Conservation (phyloP, 2,888 invertebrate species). For the Drosophila anomalata region DNA sequence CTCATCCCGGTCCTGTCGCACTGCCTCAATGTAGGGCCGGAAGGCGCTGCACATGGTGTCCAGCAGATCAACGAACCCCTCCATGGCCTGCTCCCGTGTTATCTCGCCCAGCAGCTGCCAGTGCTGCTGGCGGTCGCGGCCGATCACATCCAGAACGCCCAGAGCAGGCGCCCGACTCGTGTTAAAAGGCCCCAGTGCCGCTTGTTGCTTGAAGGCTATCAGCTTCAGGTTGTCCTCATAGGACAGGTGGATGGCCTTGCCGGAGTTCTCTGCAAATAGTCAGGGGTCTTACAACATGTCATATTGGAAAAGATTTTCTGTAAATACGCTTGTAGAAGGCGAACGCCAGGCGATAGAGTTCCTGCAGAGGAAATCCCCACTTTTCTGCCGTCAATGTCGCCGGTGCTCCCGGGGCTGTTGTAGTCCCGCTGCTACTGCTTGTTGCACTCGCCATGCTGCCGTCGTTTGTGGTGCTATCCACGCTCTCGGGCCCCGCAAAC, state of each 20-base stretch:
- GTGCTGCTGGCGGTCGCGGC: slow-evolving; percentile 94
- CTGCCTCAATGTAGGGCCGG: slow-evolving; percentile 95
- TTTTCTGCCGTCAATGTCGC: slow-evolving; percentile 81
- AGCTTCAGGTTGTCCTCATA: slow-evolving; percentile 96
- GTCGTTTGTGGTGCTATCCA: slow-evolving; percentile 7
- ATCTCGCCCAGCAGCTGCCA: slow-evolving; percentile 97
- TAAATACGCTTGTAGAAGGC: slow-evolving; percentile 95
- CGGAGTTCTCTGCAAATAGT: slow-evolving; percentile 92
- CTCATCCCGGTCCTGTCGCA: slow-evolving; percentile 93
- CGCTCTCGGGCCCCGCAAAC: slow-evolving; percentile 34
- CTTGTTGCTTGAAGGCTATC: slow-evolving; percentile 96
- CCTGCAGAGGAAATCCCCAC: slow-evolving; percentile 89
- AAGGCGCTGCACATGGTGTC: slow-evolving; percentile 95
- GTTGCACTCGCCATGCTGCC: slow-evolving; percentile 37
- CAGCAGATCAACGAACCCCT: slow-evolving; percentile 94
- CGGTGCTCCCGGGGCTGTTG: slow-evolving; percentile 18
- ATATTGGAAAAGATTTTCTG: background rate
- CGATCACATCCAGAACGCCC: slow-evolving; percentile 97
- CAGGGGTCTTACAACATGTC: background rate
- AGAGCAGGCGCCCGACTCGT: slow-evolving; percentile 90
- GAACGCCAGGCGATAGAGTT: slow-evolving; percentile 94
- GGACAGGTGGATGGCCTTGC: slow-evolving; percentile 97
- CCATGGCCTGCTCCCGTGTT: slow-evolving; percentile 94
- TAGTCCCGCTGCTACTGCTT: slow-evolving; percentile 9
- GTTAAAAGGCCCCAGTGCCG: slow-evolving; percentile 92